phyloP scores from a whole-genome alignment of 2,113 vertebrate genomes.

The Bos taurus region ARS-UCD2.0 NC_037329.1:74047001-74047500 shows the following conservation, averaged over 20 bases:
- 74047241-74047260: background rate
- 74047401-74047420: background rate
- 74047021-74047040: background rate
- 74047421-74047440: background rate
- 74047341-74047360: background rate
- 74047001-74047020: background rate
- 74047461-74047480: background rate
- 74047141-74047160: background rate
- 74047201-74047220: background rate
- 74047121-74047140: conserved; percentile 17
- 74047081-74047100: conserved; percentile 10
- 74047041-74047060: background rate
- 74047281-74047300: background rate
- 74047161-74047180: background rate
- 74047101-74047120: background rate
- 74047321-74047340: background rate
- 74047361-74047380: background rate
- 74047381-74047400: background rate
- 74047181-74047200: background rate
- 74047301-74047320: background rate
- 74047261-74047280: background rate
- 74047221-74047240: background rate
- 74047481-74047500: background rate
- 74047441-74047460: background rate
- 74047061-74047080: conserved; percentile 10